These are phyloP conservation scores for Bergia sp. DNA, from an alignment of 92 coral and sea anemone species.

Conservation along the genomic window DNA sequence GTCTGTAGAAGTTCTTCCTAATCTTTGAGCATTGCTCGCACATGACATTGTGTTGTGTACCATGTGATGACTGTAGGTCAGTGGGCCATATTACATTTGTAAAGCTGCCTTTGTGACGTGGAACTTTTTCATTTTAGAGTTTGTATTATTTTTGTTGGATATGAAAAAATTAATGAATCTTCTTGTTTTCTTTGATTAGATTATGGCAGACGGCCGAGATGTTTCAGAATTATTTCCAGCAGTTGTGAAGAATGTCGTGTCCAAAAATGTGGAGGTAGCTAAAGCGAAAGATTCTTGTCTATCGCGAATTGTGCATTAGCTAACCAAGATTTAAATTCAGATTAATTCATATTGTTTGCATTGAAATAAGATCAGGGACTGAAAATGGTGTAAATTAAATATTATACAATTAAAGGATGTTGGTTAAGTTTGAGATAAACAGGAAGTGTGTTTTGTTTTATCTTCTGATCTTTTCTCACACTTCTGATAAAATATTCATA, in stretches of 20 bases:
- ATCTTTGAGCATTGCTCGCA: conserved; percentile 22
- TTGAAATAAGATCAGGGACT: background rate
- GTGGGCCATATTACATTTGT: background rate
- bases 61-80: conserved; percentile 4
- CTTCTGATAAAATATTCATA: conserved; percentile 14
- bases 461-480: background rate
- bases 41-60: background rate
- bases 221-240: conserved; percentile 94
- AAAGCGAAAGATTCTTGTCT: background rate
- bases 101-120: conserved; percentile 38
- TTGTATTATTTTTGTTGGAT: conserved; percentile 4
- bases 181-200: conserved; percentile 52
- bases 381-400: background rate
- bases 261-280: conserved; percentile 89
- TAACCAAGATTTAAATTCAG: background rate
- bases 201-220: conserved; percentile 93
- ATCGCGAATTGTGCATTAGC: background rate
- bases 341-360: background rate
- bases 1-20: background rate
- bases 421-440: background rate
- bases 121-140: background rate
- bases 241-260: conserved; percentile 96
- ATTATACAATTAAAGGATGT: background rate
- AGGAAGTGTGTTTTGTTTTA: conserved; percentile 3
- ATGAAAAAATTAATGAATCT: conserved; percentile 2